phyloP scores from a whole-genome alignment of 1,140 invertebrate genomes.

The Samia ricini region DNA sequence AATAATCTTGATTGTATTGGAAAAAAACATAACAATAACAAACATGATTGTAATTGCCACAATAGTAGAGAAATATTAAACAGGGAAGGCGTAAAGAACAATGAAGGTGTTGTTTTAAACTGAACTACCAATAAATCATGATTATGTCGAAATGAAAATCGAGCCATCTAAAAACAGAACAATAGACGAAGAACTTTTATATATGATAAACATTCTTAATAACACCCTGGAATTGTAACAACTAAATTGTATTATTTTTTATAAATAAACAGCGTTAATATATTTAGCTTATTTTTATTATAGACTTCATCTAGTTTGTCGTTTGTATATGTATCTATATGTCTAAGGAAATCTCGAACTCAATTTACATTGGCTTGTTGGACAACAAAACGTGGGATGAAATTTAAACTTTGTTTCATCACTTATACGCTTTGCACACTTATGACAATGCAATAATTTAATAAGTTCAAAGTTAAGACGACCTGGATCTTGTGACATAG shows the following conservation, averaged over 20 bases:
- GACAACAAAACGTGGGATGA: too few relatives aligned
- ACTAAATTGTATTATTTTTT: background rate
- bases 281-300: background rate
- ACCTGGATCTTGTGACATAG: too few relatives aligned
- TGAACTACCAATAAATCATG: background rate
- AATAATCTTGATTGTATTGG: conserved; percentile 14
- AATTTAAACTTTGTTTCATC: too few relatives aligned
- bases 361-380: too few relatives aligned
- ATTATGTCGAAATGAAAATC: conserved; percentile 9
- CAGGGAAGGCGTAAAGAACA: conserved; percentile 6
- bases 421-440: too few relatives aligned
- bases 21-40: conserved; percentile 1
- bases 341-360: too few relatives aligned
- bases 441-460: too few relatives aligned
- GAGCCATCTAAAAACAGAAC: conserved; percentile 8
- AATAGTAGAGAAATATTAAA: conserved; percentile 7
- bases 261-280: background rate
- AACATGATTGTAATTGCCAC: conserved; percentile 19
- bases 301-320: background rate
- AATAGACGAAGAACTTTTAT: conserved; percentile 2
- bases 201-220: conserved; percentile 9
- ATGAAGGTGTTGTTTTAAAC: background rate
- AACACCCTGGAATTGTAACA: conserved; percentile 2
- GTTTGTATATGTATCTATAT: too few relatives aligned
- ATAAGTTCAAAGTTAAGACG: too few relatives aligned